Conservation (phyloP, 2,113 vertebrate genomes). For the Romanogobio albipinnatus region DNA sequence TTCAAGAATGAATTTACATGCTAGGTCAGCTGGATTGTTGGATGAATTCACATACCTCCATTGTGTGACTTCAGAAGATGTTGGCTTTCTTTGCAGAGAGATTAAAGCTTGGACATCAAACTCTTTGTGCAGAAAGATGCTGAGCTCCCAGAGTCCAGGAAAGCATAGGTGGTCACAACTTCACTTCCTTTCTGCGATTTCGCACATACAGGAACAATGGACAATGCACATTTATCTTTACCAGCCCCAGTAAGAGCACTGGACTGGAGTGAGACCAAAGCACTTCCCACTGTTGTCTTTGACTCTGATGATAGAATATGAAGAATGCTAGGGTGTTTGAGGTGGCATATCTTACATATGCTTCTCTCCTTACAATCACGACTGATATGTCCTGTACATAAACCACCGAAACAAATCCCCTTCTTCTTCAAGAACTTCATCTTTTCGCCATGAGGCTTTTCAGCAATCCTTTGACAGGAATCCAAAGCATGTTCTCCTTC, state of each 20-base stretch:
- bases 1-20: neutral
- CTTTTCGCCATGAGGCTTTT: too few species aligned
- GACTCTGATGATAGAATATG: neutral
- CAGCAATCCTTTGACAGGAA: too few species aligned
- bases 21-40: neutral
- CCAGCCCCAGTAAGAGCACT: neutral
- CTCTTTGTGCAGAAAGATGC: neutral
- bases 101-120: neutral
- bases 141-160: neutral
- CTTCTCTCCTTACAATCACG: too few species aligned
- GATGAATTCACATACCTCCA: neutral
- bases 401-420: too few species aligned
- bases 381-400: too few species aligned
- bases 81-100: neutral
- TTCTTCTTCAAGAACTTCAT: too few species aligned
- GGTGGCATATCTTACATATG: too few species aligned
- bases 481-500: too few species aligned
- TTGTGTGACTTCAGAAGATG: neutral
- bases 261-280: neutral
- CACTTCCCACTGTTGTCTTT: neutral
- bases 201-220: slow-evolving; percentile 3
- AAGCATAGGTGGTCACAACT: neutral
- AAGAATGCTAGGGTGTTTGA: too few species aligned
- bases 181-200: neutral
- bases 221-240: neutral